Evolutionary conservation across 2,888 invertebrate genomes (phyloP).

Genomic region (Holacanthella duospinosa): DNA sequence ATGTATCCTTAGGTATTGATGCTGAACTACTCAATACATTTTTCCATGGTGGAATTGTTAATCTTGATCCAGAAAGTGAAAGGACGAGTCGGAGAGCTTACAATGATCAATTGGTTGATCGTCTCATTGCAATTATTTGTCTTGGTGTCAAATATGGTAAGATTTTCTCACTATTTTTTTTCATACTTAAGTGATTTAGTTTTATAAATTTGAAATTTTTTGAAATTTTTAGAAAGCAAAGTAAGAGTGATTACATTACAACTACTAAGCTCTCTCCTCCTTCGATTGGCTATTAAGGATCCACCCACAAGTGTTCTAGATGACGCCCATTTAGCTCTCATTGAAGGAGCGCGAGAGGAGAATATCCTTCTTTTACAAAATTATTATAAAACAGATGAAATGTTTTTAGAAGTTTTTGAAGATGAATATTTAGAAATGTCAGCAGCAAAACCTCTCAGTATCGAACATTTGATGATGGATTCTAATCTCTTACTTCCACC

Average conservation of each 20-base stretch:
- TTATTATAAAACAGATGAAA: slow-evolving; percentile 95
- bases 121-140: slow-evolving; percentile 68
- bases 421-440: slow-evolving; percentile 89
- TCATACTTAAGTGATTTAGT: not conserved
- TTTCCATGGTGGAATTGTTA: slow-evolving; percentile 18
- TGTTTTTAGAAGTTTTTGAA: slow-evolving; percentile 97
- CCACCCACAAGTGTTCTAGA: slow-evolving; percentile 38
- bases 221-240: slow-evolving; percentile 54
- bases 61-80: too few relatives aligned
- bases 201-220: not conserved
- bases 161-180: slow-evolving; percentile 37
- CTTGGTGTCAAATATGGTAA: slow-evolving; percentile 76
- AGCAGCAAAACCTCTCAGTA: slow-evolving; percentile 69
- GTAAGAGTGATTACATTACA: slow-evolving; percentile 88
- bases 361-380: slow-evolving; percentile 74
- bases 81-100: slow-evolving; percentile 50
- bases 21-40: slow-evolving; percentile 54
- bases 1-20: slow-evolving; percentile 57
- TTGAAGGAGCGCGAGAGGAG: slow-evolving; percentile 64
- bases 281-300: slow-evolving; percentile 53
- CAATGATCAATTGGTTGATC: slow-evolving; percentile 69
- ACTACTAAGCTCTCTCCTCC: slow-evolving; percentile 67
- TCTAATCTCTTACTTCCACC: slow-evolving; percentile 88
- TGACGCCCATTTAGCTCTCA: slow-evolving; percentile 56
- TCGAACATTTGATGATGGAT: slow-evolving; percentile 94